Evolutionary conservation across 2,113 vertebrate species (phyloP).

Genomic region (Melanostigma gelatinosum): DNA sequence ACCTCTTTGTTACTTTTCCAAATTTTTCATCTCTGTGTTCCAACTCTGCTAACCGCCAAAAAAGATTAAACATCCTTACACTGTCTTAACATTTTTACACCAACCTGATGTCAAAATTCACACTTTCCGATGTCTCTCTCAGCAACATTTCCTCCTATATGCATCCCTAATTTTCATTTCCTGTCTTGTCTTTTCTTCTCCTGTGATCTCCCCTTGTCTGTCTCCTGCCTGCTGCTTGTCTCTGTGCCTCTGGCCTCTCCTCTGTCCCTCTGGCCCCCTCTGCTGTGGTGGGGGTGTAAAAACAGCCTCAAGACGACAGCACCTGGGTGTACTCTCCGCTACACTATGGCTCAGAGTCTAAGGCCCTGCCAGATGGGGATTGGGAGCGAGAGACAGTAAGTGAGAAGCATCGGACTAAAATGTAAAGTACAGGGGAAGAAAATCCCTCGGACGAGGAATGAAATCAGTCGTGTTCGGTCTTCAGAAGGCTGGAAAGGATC

Average conservation of each 20-base stretch:
- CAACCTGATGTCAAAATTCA: conserved; percentile 49
- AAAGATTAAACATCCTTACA: conserved; percentile 52
- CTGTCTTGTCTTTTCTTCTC: conserved; percentile 80
- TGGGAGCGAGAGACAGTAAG: conserved; percentile 99
- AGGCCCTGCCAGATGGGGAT: conserved; percentile 89
- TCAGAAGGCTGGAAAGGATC: conserved; percentile 2
- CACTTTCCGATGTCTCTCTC: conserved; percentile 73
- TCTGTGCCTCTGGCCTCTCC: conserved; percentile 75
- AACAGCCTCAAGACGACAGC: conserved; percentile 96
- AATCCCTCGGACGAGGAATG: conserved; percentile 23
- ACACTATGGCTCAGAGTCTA: conserved; percentile 94
- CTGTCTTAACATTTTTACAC: conserved; percentile 37
- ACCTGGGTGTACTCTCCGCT: conserved; percentile 99
- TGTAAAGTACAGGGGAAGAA: conserved; percentile 33
- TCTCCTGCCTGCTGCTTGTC: conserved; percentile 83
- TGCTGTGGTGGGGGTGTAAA: conserved; percentile 84
- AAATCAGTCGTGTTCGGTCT: conserved; percentile 28
- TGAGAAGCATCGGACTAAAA: conserved; percentile 78
- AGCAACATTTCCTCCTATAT: conserved; percentile 76
- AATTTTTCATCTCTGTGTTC: conserved; percentile 36
- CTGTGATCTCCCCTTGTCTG: conserved; percentile 66
- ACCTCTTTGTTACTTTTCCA: conserved; percentile 23
- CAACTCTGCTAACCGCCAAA: conserved; percentile 32
- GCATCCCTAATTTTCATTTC: conserved; percentile 82
- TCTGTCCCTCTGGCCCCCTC: conserved; percentile 88